phyloP scores from a whole-genome alignment of 1,140 invertebrate species.

The Thaumetopoea pityocampa region DNA sequence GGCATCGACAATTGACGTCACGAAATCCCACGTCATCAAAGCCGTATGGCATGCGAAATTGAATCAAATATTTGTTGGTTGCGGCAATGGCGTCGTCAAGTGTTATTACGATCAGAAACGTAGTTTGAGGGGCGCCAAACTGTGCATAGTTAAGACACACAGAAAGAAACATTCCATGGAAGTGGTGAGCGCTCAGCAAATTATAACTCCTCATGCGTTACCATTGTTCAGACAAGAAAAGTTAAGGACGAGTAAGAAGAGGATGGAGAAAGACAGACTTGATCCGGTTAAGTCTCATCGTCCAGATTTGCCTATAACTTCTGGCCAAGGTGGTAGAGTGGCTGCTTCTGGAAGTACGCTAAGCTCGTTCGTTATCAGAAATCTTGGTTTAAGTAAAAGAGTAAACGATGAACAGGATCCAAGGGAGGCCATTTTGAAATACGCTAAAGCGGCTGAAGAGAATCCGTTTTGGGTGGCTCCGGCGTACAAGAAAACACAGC shows the following conservation, averaged over 20 bases:
- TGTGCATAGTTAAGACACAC: conserved; percentile 91
- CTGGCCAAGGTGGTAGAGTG: conserved; percentile 93
- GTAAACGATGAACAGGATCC: conserved; percentile 98
- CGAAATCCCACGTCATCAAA: conserved; percentile 90
- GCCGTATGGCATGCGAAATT: conserved; percentile 97
- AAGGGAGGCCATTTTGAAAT: conserved; percentile 96
- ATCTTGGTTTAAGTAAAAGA: conserved; percentile 94
- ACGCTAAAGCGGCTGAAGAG: conserved; percentile 96
- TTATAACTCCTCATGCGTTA: conserved; percentile 98
- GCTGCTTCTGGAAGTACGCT: conserved; percentile 96
- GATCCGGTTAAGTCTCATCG: conserved; percentile 94
- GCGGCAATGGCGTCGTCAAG: conserved; percentile 93
- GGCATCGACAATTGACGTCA: conserved; percentile 85
- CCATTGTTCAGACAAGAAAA: conserved; percentile 96
- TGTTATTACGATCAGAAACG: conserved; percentile 92
- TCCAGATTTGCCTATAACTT: conserved; percentile 98
- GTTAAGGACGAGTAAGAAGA: conserved; percentile 91
- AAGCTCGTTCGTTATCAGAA: conserved; percentile 97
- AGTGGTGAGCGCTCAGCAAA: conserved; percentile 92
- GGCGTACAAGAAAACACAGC: conserved; percentile 92
- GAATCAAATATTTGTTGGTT: conserved; percentile 96
- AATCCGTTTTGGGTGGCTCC: conserved; percentile 98
- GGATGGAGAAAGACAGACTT: conserved; percentile 93
- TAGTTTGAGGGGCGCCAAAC: conserved; percentile 92
- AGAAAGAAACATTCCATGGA: conserved; percentile 89